Percentiles rank a stretch among this genome's conserved stretches.
phyloP scores from a whole-genome alignment of 2,797 vertebrate genomes.

The Kryptopterus vitreolus region DNA sequence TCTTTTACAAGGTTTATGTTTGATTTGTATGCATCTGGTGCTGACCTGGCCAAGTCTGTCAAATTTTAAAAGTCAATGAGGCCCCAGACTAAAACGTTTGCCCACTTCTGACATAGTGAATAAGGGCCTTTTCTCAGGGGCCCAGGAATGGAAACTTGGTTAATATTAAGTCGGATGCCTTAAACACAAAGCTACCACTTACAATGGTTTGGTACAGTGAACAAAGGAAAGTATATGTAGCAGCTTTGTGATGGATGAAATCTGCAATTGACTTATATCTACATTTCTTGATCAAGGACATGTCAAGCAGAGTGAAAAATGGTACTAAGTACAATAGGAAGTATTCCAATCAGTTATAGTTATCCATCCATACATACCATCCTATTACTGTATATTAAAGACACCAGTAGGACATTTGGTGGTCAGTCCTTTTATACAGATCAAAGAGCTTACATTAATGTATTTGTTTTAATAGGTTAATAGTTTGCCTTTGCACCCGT shows the following conservation, averaged over 20 bases:
- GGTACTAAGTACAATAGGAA: not conserved
- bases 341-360: not conserved
- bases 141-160: too few relatives aligned
- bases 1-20: too few relatives aligned
- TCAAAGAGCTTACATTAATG: constrained; percentile 42
- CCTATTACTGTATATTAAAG: not conserved
- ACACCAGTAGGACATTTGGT: not conserved
- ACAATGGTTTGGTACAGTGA: too few relatives aligned
- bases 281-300: not conserved
- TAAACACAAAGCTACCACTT: too few relatives aligned
- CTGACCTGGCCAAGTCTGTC: too few relatives aligned
- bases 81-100: too few relatives aligned
- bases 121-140: too few relatives aligned
- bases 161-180: too few relatives aligned
- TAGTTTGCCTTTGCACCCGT: constrained; percentile 55
- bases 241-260: not conserved
- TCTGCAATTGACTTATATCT: not conserved
- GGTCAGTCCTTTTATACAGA: not conserved
- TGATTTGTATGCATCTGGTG: too few relatives aligned
- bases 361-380: not conserved
- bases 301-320: not conserved
- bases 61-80: too few relatives aligned
- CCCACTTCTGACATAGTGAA: too few relatives aligned
- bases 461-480: constrained; percentile 62
- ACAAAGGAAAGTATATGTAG: not conserved